These are phyloP conservation scores for Hylia prasina DNA, from an alignment of 2,113 vertebrate genomes.

Conservation along the genomic window DNA sequence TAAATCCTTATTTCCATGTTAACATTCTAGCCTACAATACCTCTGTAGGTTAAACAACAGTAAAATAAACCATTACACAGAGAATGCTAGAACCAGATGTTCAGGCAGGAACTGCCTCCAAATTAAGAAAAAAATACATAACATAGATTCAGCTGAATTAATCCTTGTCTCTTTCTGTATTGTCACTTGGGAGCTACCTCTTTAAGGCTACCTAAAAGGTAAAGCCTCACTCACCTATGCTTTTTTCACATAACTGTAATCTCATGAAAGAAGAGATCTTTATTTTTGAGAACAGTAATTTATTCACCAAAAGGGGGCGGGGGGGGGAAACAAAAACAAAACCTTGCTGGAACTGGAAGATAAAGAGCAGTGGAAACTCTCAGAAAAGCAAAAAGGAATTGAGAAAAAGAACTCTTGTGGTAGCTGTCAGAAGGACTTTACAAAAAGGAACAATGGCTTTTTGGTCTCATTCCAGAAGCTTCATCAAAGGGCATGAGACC, in stretches of 20 bases:
- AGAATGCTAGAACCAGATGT: not conserved
- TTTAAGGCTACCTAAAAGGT: not conserved
- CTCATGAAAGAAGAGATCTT: not conserved
- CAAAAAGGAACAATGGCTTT: constrained; percentile 27
- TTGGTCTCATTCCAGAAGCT: constrained; percentile 2
- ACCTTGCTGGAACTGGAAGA: not conserved
- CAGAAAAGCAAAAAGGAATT: constrained; percentile 17
- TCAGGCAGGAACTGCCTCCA: not conserved
- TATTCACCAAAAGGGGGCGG: not conserved
- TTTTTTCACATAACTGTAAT: not conserved
- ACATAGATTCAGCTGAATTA: not conserved
- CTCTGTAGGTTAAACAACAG: not conserved
- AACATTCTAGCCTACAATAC: not conserved
- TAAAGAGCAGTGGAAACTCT: constrained; percentile 1
- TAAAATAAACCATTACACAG: not conserved
- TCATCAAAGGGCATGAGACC: not conserved
- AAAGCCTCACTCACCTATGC: not conserved
- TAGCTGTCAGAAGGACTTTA: not conserved
- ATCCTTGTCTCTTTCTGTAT: not conserved
- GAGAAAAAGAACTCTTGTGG: not conserved
- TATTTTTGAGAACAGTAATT: not conserved
- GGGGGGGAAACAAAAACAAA: too few species aligned
- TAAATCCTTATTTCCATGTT: not conserved
- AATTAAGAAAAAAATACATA: not conserved
- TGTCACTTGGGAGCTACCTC: not conserved